Base-by-base conservation (phyloP, 2,797 vertebrate genomes). In the Lacerta viridis region DNA sequence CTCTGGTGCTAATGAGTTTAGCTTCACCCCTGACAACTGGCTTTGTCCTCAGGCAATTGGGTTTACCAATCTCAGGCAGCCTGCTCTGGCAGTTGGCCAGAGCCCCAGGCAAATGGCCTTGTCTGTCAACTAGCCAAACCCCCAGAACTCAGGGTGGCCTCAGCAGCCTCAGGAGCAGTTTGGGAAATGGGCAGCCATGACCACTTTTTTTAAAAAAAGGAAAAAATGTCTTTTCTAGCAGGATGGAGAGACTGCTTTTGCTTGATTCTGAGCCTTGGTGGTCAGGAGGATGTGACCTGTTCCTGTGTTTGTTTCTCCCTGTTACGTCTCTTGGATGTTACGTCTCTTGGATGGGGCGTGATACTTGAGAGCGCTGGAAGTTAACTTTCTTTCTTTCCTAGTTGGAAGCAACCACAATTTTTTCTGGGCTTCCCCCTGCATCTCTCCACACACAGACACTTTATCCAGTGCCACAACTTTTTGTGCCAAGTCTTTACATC, bases 81-180 rank as follows among this genome's bases (percentile, higher is more conserved):
- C 83, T 82, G 36, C 84, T 77, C 80, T 33, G 66, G 83, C n/a
- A 84, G 85, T 80, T 83, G 50, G 80, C 76, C 91, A 29, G 6
- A 68, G 33, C 33, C 43, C 78, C 50, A 27, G 88, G 88, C 84
- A 76, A 89, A 59, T 7, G 11, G 72, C 46, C 78, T 83, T 75
- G 66, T 36, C 86, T 59, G 61, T 84, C 39, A 84, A 89, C 83
- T 85, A 68, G 84, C 78, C 89, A 64, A 25, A 43, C 5, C 69
- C 69, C 41, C 78, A 33, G 88, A 85, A 69, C 84, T 89, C 88
- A 86, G 78, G 88, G 84, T 77, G 71, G 78, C 61, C 79, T 59
- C 17, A 7, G 84, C 61, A 82, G 55, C 36, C 69, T 85, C 41
- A 66, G 83, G 78, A 89, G 43, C 4, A 18, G 50, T 41, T 82